phyloP scores from a whole-genome alignment of 2,888 invertebrate species.

The Lamproptera curius region DNA sequence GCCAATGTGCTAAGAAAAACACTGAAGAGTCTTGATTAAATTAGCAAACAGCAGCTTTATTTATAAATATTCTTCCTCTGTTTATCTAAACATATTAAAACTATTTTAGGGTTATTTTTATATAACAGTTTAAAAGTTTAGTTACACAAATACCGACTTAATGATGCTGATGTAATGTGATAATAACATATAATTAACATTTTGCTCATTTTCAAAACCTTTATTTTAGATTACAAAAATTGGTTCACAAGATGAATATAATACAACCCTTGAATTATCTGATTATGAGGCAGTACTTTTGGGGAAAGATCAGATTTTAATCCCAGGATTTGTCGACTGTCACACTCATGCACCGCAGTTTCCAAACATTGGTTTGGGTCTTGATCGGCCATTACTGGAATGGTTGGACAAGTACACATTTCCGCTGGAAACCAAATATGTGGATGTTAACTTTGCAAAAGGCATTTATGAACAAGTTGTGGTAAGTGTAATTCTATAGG shows the following conservation, averaged over 20 bases:
- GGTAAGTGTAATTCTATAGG: constrained; percentile 77
- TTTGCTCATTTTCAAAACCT: no score
- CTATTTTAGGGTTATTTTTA: no score
- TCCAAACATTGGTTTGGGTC: constrained; percentile 90
- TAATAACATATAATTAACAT: no score
- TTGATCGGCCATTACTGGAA: constrained; percentile 87
- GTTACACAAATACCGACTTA: no score
- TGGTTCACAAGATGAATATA: constrained; percentile 41
- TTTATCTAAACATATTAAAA: no score
- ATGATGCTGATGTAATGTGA: no score
- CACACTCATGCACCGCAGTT: constrained; percentile 95
- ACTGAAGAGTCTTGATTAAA: no score
- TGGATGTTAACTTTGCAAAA: constrained; percentile 82
- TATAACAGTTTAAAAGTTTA: no score
- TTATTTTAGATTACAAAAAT: constrained; percentile 46
- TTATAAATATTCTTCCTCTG: no score
- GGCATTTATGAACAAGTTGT: constrained; percentile 87
- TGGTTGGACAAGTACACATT: constrained; percentile 94
- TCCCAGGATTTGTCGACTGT: constrained; percentile 93
- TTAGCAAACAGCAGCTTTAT: no score
- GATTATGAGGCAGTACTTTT: constrained; percentile 40
- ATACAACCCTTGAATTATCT: constrained; percentile 32
- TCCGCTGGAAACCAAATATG: constrained; percentile 87
- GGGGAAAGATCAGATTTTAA: constrained; percentile 80
- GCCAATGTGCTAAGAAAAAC: no score